These are phyloP conservation scores for Solenodon paradoxus DNA, from an alignment of 2,113 vertebrate species.

Conservation along the genomic window DNA sequence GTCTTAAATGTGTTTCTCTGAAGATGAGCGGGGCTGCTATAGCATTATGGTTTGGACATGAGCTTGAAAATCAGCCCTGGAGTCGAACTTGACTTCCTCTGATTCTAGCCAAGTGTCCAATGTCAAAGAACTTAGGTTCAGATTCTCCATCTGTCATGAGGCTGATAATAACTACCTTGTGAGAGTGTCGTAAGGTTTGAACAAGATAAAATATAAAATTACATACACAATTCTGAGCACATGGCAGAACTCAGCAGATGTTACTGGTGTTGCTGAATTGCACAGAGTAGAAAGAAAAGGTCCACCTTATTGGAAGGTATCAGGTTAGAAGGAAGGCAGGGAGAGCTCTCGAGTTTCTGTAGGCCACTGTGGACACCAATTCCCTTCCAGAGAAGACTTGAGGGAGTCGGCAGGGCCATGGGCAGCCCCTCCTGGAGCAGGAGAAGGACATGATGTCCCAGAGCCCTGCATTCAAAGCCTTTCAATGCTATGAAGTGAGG, in stretches of 20 bases:
- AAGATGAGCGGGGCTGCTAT: too few relatives aligned
- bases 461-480: neutral
- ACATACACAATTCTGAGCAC: accelerated
- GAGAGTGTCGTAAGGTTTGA: neutral
- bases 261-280: neutral
- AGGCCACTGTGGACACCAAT: neutral
- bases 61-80: neutral
- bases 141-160: neutral
- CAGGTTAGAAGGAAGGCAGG: neutral
- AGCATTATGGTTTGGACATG: neutral
- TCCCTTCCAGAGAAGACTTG: neutral
- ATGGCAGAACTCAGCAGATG: neutral
- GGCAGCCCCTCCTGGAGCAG: neutral
- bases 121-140: neutral
- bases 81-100: neutral
- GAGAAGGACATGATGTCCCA: neutral
- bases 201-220: neutral
- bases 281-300: neutral
- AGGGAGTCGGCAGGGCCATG: neutral
- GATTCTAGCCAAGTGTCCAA: neutral
- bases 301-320: neutral
- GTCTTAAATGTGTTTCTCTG: too few relatives aligned
- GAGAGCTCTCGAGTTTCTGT: neutral
- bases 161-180: neutral
- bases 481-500: neutral